These are phyloP conservation scores for Drosophila maculinotata DNA, from an alignment of 2,888 invertebrate species.

Conservation along the genomic window DNA sequence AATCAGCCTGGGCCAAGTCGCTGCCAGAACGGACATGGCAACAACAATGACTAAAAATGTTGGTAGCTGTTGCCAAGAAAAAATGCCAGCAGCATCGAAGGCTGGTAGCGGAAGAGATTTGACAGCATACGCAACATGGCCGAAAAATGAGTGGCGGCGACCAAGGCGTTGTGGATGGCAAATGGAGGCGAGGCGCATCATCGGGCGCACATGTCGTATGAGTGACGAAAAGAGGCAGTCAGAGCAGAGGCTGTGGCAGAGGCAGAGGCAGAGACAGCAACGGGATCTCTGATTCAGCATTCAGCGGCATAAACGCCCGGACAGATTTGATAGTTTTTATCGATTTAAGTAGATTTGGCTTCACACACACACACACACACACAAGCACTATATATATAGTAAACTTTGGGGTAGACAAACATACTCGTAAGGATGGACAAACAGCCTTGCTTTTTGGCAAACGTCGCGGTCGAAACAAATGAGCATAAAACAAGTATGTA, in stretches of 20 bases:
- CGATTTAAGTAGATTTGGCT: slow-evolving; percentile 77
- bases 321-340: slow-evolving; percentile 81
- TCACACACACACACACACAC: slow-evolving; percentile 46
- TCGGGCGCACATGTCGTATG: slow-evolving; percentile 71
- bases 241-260: slow-evolving; percentile 10
- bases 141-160: slow-evolving; percentile 76
- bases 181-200: slow-evolving; percentile 47
- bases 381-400: slow-evolving; percentile 13
- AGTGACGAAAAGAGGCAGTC: slow-evolving; percentile 66
- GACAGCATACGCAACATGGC: slow-evolving; percentile 80
- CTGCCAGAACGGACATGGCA: slow-evolving; percentile 80
- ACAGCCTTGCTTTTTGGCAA: slow-evolving; percentile 68
- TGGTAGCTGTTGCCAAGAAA: slow-evolving; percentile 58
- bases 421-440: slow-evolving; percentile 21
- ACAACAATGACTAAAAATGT: slow-evolving; percentile 58
- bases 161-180: slow-evolving; percentile 32
- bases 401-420: neutral
- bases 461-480: slow-evolving; percentile 57
- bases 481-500: slow-evolving; percentile 47
- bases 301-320: slow-evolving; percentile 65
- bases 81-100: slow-evolving; percentile 58
- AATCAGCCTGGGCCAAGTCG: slow-evolving; percentile 63
- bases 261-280: slow-evolving; percentile 18
- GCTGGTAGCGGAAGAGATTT: slow-evolving; percentile 74
- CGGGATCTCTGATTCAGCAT: slow-evolving; percentile 25